Evolutionary conservation across 2,797 vertebrate genomes (phyloP).

Genomic region (Clarias laeviceps): DNA sequence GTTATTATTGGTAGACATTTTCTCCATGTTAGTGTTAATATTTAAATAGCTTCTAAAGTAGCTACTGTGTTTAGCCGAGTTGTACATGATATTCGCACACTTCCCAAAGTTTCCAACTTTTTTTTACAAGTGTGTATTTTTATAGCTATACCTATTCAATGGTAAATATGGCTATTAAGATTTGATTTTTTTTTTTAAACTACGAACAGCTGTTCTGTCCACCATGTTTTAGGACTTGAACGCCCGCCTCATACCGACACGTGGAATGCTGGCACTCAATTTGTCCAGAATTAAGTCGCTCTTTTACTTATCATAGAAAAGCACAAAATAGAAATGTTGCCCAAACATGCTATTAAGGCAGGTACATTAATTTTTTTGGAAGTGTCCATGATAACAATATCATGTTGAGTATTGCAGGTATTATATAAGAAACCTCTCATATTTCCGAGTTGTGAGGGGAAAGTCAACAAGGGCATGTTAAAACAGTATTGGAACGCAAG

Average conservation of each 20-base stretch:
- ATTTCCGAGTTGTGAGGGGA: slow-evolving; percentile 14
- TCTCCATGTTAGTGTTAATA: too few relatives aligned
- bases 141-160: neutral
- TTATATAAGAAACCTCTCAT: slow-evolving; percentile 25
- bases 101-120: neutral
- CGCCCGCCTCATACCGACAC: neutral
- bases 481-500: slow-evolving; percentile 28
- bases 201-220: neutral
- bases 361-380: slow-evolving; percentile 2
- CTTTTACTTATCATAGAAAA: neutral
- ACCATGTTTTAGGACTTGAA: neutral
- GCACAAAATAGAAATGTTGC: neutral
- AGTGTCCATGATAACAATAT: slow-evolving; percentile 22
- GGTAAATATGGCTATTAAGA: neutral
- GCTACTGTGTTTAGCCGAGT: neutral
- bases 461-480: slow-evolving; percentile 14
- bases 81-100: neutral
- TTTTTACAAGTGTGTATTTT: neutral
- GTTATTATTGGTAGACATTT: too few relatives aligned
- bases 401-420: slow-evolving; percentile 24
- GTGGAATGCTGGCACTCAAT: neutral
- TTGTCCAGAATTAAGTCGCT: neutral
- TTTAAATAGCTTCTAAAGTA: too few relatives aligned
- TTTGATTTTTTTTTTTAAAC: neutral
- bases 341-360: slow-evolving; percentile 26